A percentile compares a stretch with the other conserved stretches of the same genome.
Conservation (phyloP, 1,140 invertebrate species). For the Mya arenaria region DNA sequence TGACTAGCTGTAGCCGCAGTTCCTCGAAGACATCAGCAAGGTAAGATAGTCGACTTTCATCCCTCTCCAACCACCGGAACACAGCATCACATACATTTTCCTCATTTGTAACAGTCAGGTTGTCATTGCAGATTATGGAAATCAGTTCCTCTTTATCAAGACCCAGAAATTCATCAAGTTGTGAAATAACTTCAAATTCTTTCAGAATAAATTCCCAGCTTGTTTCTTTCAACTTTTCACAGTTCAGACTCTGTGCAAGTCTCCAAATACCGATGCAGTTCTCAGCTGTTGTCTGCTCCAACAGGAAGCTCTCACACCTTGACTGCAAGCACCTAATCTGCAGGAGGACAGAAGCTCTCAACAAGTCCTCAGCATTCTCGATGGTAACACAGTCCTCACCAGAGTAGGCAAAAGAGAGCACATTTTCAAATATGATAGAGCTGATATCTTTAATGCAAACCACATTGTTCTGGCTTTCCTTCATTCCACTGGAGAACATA, state of each 20-base stretch:
- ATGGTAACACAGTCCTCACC: slow-evolving; percentile 65
- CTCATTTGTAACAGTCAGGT: slow-evolving; percentile 61
- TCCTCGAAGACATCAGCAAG: slow-evolving; percentile 63
- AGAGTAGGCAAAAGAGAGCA: slow-evolving; percentile 67
- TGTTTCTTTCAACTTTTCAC: slow-evolving; percentile 61
- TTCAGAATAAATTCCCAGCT: slow-evolving; percentile 63
- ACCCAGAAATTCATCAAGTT: slow-evolving; percentile 58
- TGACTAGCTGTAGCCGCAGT: slow-evolving; percentile 61
- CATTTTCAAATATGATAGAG: slow-evolving; percentile 61
- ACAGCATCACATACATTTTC: slow-evolving; percentile 65
- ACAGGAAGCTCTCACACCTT: slow-evolving; percentile 66
- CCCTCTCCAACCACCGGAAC: slow-evolving; percentile 65
- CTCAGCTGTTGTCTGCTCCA: slow-evolving; percentile 56
- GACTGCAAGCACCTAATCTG: slow-evolving; percentile 67
- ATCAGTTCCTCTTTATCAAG: slow-evolving; percentile 67
- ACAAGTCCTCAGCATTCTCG: slow-evolving; percentile 63
- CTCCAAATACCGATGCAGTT: slow-evolving; percentile 67
- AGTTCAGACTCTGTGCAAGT: slow-evolving; percentile 62
- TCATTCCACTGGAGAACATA: slow-evolving; percentile 72
- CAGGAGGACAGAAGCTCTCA: slow-evolving; percentile 63
- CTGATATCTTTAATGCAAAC: slow-evolving; percentile 69
- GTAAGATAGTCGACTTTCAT: slow-evolving; percentile 53
- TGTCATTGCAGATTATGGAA: slow-evolving; percentile 64
- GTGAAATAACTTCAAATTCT: slow-evolving; percentile 65
- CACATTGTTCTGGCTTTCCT: slow-evolving; percentile 66